Conservation (phyloP, 1,140 invertebrate genomes). For the Scaptomyza montana region DNA sequence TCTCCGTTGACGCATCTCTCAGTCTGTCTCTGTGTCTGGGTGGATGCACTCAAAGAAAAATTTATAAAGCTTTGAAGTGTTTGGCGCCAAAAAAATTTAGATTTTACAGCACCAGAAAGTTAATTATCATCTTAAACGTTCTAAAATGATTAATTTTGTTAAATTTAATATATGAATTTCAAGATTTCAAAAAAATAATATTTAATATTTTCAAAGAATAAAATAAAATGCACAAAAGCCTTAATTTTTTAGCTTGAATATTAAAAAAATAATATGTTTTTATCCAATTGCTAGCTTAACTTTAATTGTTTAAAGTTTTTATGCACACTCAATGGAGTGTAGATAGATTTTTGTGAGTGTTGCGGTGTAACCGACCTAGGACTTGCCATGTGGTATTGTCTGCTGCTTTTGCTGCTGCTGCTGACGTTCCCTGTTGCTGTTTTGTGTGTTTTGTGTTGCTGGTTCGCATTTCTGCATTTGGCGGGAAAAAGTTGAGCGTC, state of each 20-base stretch:
- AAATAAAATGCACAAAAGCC: too few relatives aligned
- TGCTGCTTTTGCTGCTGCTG: constrained; percentile 49
- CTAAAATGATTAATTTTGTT: too few relatives aligned
- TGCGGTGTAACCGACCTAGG: constrained; percentile 81
- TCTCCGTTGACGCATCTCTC: constrained; percentile 23
- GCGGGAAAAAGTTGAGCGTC: constrained; percentile 62
- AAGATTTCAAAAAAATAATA: too few relatives aligned
- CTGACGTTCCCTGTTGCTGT: constrained; percentile 21
- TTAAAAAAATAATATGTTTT: too few relatives aligned
- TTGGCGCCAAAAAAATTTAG: too few relatives aligned
- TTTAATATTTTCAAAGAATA: too few relatives aligned
- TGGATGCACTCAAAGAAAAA: neutral
- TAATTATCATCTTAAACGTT: too few relatives aligned
- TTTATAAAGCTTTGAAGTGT: neutral
- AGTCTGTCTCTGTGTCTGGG: constrained; percentile 14
- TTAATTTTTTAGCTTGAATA: too few relatives aligned
- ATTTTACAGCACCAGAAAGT: too few relatives aligned
- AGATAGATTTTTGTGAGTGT: constrained; percentile 4
- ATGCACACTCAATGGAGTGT: neutral
- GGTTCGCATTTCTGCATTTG: constrained; percentile 56
- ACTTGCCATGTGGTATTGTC: constrained; percentile 81
- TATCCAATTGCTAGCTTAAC: too few relatives aligned
- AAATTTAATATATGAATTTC: too few relatives aligned
- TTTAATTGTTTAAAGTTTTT: too few relatives aligned
- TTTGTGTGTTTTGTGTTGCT: constrained; percentile 27